Base-by-base conservation (phyloP, 2,888 invertebrate species). In the Drepana falcataria region DNA sequence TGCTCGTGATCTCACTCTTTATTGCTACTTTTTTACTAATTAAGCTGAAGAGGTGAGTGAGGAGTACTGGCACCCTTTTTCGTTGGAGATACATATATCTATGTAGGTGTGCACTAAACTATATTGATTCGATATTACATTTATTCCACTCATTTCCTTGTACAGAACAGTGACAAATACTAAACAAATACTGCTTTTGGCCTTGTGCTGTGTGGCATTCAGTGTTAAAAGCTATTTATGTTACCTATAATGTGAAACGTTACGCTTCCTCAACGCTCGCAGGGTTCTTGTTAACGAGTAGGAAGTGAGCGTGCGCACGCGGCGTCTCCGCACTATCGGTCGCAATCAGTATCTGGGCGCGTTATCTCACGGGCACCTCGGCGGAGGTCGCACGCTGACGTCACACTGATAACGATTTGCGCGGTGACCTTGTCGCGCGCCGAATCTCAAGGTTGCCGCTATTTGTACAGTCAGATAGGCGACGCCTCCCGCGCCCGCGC, bases 331-430 rank as follows among this genome's bases (percentile, higher is more conserved):
- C 69, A 66, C 75, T 87, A 87, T 87, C 89, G 87, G 88, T 86
- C 85, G 89, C 75, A 79, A 85, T 83, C 83, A 74, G 79, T 79
- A 81, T 79, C 78, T 76, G 75, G 70, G 70, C 71, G 75, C 75
- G 77, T 82, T 86, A 87, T 85, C 86, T 80, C 83, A 77, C 86
- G 83, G 83, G 83, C 88, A 87, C 87, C 88, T 87, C 85, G 72
- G 73, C 79, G 87, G 86, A 90, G 90, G 90, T 91, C 87, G 82
- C 75, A 69, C 75, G 81, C 79, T 87, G 85, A 90, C 91, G 90
- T 89, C 88, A 89, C 82, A 70, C 78, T 90, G 91, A 91, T 91
- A 91, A 91, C 88, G 85, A 89, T 90, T 89, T 84, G 90, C 89
- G 86, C 85, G 83, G 76, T 89, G 90, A 89, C 90, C 90, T 90